phyloP scores from a whole-genome alignment of 2,113 vertebrate species.

The Lampris megalopsis region DNA sequence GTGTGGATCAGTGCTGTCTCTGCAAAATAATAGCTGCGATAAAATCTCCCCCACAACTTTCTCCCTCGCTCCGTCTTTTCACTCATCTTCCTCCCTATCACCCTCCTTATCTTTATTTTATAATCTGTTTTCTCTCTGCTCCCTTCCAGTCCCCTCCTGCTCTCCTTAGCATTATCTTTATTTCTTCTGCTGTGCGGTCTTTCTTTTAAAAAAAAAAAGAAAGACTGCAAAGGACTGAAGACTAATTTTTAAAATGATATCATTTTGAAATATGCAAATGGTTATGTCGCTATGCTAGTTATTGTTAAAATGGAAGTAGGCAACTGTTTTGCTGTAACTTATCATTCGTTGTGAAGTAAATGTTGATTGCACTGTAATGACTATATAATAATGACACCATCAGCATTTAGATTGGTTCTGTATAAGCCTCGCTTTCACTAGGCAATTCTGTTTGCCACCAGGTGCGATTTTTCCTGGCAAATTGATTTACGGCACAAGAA shows the following conservation, averaged over 20 bases:
- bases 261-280: conserved; percentile 24
- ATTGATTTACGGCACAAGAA: too few relatives aligned
- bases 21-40: conserved; percentile 72
- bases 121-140: background rate
- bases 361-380: too few relatives aligned
- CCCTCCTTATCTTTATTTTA: conserved; percentile 14
- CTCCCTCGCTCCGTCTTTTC: conserved; percentile 1
- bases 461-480: too few relatives aligned
- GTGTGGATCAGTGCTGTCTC: conserved; percentile 64
- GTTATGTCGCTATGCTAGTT: conserved; percentile 19
- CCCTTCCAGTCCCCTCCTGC: background rate
- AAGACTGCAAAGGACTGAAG: background rate
- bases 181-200: too few relatives aligned
- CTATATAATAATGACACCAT: too few relatives aligned
- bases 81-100: background rate
- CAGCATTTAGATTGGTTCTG: too few relatives aligned
- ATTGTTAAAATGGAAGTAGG: conserved; percentile 1
- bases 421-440: too few relatives aligned
- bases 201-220: conserved; percentile 18
- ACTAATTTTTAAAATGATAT: conserved; percentile 10
- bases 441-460: too few relatives aligned
- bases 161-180: too few relatives aligned
- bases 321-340: background rate
- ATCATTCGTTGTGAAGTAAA: too few relatives aligned
- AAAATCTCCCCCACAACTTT: conserved; percentile 51